Conservation (phyloP, 1,140 invertebrate genomes). For the Samia ricini region DNA sequence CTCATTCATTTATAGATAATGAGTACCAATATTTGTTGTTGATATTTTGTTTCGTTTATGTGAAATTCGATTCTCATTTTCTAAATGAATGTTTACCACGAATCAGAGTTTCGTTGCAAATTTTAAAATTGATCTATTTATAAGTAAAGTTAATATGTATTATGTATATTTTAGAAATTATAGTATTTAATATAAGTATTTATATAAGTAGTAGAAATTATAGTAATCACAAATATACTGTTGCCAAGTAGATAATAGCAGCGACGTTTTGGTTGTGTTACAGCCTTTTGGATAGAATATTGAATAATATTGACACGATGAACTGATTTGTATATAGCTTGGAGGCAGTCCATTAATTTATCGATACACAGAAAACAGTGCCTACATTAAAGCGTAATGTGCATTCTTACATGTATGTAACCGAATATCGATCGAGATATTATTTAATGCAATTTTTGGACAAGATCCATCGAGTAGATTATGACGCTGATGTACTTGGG, state of each 20-base stretch:
- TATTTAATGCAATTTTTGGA: background rate
- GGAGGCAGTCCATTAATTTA: background rate
- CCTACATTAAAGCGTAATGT: background rate
- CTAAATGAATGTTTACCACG: too few relatives aligned
- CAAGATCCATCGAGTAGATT: background rate
- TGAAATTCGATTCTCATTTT: constrained; percentile 14
- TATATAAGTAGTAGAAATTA: too few relatives aligned
- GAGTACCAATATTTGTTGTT: constrained; percentile 28
- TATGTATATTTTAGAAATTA: too few relatives aligned
- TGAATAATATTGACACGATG: background rate
- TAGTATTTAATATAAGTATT: too few relatives aligned
- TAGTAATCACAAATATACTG: background rate
- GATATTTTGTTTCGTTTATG: constrained; percentile 15
- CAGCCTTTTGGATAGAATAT: background rate
- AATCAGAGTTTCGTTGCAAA: too few relatives aligned
- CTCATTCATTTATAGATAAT: constrained; percentile 35
- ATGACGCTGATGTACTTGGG: background rate
- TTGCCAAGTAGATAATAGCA: too few relatives aligned
- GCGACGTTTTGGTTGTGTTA: too few relatives aligned
- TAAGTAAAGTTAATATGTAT: background rate
- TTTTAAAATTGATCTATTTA: background rate
- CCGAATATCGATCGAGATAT: background rate
- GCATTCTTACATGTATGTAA: background rate
- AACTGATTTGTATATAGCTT: background rate
- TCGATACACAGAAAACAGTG: background rate